Base-by-base conservation (phyloP, 2,797 vertebrate species). In the Prionace glauca region DNA sequence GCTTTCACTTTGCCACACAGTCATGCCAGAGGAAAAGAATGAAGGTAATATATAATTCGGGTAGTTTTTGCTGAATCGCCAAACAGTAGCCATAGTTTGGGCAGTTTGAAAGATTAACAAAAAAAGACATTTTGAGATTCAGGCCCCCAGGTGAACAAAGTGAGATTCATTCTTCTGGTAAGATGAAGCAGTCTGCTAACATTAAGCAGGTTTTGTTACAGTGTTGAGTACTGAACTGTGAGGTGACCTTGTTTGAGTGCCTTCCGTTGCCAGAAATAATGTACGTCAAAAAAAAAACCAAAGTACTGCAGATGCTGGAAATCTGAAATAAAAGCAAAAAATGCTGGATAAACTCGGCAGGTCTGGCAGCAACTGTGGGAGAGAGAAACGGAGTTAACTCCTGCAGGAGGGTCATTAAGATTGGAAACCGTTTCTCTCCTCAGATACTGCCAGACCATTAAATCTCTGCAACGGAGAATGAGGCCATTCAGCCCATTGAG, bases 1-100 rank as follows among this genome's bases (percentile, higher is more conserved):
- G 96, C 97, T 98, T 18, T 97, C 98, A 0, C 96, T 98, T 87
- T 98, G 98, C 96, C 98, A 98, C 96, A 98, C 98, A 0, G 97
- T 98, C 60, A 98, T 98, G 98, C 96, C 98, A 0, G 98, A 98
- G 96, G 98, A 98, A 96, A 97, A 97, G 45, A 97, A 95, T 90
- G 96, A 97, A 97, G 98, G 98, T 98, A 97, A 96, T 96, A 50
- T 56, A 56, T 77, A n/a, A n/a, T 72, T 41, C 2, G 69, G 22
- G 41, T 69, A 71, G 36, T 14, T 29, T 10, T 45, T 71, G 16
- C n/a, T 93, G 45, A 71, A 1, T 45, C 11, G 20, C 8, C 62
- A 32, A 93, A 36, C 12, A 45, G 1, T 0, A 60, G 0, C 56
- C 50, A 88, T 56, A n/a, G 60, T 14, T 18, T 90, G 87, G 1